Evolutionary conservation across 2,113 vertebrate genomes (phyloP), one percentile per base, ranked within the genome.

Genomic region (Dipodomys merriami): DNA sequence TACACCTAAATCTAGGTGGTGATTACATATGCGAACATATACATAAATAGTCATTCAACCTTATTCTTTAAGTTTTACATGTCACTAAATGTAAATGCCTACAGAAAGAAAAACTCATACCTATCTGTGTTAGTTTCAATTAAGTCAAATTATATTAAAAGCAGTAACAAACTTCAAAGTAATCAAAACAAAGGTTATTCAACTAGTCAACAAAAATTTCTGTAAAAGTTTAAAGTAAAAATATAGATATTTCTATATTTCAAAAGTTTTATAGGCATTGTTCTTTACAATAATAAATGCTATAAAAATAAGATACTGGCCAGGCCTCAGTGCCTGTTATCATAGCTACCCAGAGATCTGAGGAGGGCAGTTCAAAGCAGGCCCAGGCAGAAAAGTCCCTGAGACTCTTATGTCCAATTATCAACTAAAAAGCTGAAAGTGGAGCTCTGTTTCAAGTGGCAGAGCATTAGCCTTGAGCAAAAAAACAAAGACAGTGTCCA

Each of bases 151-250:
- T 76, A 83, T 22, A 23, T 30, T 57, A 73, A 23, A 64, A 88
- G 19, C 13, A 62, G 7, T 73, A 77, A 19, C 46, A 78, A 91
- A 81, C 27, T 30, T 74, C 25, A 1, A 85, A 29, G 19, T 68
- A 78, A 91, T 83, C 35, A 94, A 35, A 91, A 65, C 57, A 77
- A 87, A 90, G 23, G 27, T 39, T 91, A 23, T 68, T 88, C 77
- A 93, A 76, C 5, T 29, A 91, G 23, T 23, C 91, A 77, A 72
- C 46, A 73, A 95, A 57, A 91, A 80, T 69, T 30, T 19, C 35
- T 44, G 1, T 29, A 78, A 85, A 60, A 77, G 6, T 18, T 83
- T 76, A 22, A 81, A 79, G 4, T 60, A 79, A 11, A 84, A 91
- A 2, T 57, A 18, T 83, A 30, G 46, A 20, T 69, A 22, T 72